Evolutionary conservation across 2,113 vertebrate genomes (phyloP), one percentile per base, ranked within the genome.

Genomic region (Leptobrachium leishanense): DNA sequence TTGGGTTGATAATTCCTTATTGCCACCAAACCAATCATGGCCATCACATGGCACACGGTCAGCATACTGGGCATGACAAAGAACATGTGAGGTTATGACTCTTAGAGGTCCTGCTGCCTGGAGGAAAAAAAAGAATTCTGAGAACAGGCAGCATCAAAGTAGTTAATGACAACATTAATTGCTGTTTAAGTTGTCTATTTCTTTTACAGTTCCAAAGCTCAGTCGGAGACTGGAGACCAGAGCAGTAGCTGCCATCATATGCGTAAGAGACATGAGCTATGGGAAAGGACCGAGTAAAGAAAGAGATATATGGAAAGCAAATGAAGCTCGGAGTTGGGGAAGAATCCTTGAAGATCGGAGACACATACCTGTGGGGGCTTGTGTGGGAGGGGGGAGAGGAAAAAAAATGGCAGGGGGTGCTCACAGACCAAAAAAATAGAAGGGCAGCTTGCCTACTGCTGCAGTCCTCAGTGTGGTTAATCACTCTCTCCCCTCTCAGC

Each of bases 401-500:
- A 31, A 31, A 31, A 59, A 67, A 64, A 50, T 31, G 67, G 50
- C 71, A 81, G 78, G 73, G 81, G 73, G 57, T 75, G 86, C 86
- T 89, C 86, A 70, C 86, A 92, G 91, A 88, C 79, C 84, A 87
- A 79, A 82, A 86, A 31, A 31, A 31, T 31, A 89, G 85, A 84
- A 83, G 89, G 90, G 85, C 91, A 86, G 85, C 91, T 87, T 87
- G 93, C 89, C 86, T 92, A 88, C 89, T 85, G 90, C 89, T 86
- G 88, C 87, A 87, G 88, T 90, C 91, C 92, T 92, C 88, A 82
- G 92, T 88, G 90, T 88, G 94, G 95, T 97, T 95, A 95, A 95
- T 98, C 95, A 96, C 93, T 90, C 93, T 88, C 94, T 92, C 85
- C 87, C 90, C 88, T 90, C 93, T 92, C 89, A 59, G 91, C 88